A percentile compares a stretch with the other conserved stretches of the same genome.
These are phyloP conservation scores for Oriolus oriolus DNA, from an alignment of 2,113 vertebrate species.

Conservation along the genomic window DNA sequence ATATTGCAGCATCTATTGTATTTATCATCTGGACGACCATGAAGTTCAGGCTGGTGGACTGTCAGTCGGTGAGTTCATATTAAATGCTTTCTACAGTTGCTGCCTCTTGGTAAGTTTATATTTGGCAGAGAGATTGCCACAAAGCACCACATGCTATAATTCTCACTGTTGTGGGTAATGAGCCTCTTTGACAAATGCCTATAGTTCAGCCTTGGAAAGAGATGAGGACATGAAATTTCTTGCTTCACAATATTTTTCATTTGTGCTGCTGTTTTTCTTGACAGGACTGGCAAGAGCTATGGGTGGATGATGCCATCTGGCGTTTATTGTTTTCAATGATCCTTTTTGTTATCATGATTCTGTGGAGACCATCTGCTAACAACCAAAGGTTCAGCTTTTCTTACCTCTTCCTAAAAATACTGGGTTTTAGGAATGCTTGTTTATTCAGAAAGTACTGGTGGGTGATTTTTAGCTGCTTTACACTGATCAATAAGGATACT, in stretches of 20 bases:
- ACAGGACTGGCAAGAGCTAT: constrained; percentile 94
- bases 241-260: background rate
- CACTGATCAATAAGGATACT: background rate
- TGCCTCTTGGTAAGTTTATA: background rate
- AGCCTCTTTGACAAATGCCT: background rate
- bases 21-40: constrained; percentile 97
- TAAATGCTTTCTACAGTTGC: background rate
- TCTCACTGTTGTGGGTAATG: background rate
- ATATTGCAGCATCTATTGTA: constrained; percentile 85
- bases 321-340: constrained; percentile 93
- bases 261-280: background rate
- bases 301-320: constrained; percentile 97
- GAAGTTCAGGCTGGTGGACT: constrained; percentile 92
- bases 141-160: background rate
- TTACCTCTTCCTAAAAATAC: background rate
- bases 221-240: background rate
- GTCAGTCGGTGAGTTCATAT: constrained; percentile 85
- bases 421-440: background rate
- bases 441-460: background rate
- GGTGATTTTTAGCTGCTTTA: background rate
- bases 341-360: constrained; percentile 93
- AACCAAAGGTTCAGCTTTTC: constrained; percentile 84
- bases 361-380: constrained; percentile 92
- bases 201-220: background rate
- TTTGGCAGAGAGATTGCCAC: background rate